Conservation (phyloP, 2,113 vertebrate genomes). For the Trachemys scripta region DNA sequence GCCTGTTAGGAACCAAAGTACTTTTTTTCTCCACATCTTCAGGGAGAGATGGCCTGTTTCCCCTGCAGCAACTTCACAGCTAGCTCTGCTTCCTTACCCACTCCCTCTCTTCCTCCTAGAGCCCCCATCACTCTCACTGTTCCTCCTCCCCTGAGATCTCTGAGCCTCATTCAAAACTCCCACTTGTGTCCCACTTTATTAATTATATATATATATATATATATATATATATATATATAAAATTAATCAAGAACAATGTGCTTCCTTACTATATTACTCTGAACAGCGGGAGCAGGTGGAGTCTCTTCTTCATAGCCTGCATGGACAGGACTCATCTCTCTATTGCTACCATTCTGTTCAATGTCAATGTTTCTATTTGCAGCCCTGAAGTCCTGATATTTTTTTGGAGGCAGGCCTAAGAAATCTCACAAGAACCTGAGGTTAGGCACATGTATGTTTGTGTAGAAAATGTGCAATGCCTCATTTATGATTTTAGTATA, state of each 20-base stretch:
- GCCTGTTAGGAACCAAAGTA: neutral
- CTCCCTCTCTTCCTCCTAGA: neutral
- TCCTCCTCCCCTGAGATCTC: neutral
- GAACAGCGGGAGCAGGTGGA: fast-evolving
- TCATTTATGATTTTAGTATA: neutral
- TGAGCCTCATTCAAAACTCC: neutral
- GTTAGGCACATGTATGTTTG: too few species aligned
- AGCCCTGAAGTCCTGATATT: neutral
- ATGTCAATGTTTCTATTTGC: neutral
- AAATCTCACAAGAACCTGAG: neutral
- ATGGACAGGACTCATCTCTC: fast-evolving
- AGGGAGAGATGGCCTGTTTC: neutral
- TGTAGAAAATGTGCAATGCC: fast-evolving
- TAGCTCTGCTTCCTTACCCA: neutral
- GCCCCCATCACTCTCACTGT: neutral
- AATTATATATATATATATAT: fast-evolving
- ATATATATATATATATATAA: fast-evolving
- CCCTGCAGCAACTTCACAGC: neutral
- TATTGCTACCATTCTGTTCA: neutral
- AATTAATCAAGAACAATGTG: fast-evolving
- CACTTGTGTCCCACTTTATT: fast-evolving
- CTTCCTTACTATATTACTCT: neutral
- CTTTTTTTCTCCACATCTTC: neutral
- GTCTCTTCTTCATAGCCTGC: neutral
- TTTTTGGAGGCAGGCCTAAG: neutral